Base-by-base conservation (phyloP, 2,797 vertebrate species). In the Aulostomus chinensis region DNA sequence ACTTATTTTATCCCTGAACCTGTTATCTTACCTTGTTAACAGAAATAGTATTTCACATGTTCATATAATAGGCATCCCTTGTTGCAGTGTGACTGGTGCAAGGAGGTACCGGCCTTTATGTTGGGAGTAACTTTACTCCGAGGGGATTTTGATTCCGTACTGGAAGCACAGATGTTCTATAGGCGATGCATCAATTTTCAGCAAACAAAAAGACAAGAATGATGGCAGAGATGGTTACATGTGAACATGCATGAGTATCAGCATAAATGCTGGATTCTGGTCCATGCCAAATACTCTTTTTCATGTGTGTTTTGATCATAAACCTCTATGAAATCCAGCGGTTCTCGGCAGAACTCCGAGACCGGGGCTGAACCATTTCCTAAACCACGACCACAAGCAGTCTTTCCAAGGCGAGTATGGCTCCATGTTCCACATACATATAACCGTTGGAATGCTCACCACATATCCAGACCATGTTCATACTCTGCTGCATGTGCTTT, bases 381-480 rank as follows among this genome's bases (percentile, higher is more conserved):
- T 83, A 77, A 86, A 89, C 86, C 78, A 83, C 55, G 76, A 90
- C 88, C 88, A 62, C 88, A 88, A 70, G 61, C 83, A 33, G 64
- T 85, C 81, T 87, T 86, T 89, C 86, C 88, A 83, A 79, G 68
- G 80, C 69, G 72, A 87, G 81, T 34, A 59, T 5, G 62, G 60
- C 80, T 84, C 81, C 84, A 79, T 83, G 84, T 85, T 88, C 87
- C 85, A 86, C 85, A 89, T 80, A 85, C 83, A 89, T 84, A 84
- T 40, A 80, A 79, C 70, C 58, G 60, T 80, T 34, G 86, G 89
- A 90, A 90, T 89, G 87, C 78, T 85, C 67, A 76, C 89, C 88
- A 83, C 88, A 91, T 87, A 86, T 79, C 83, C 74, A 66, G 72
- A 68, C 70, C 67, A 34, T 62, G 70, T 73, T 89, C 79, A 69